Conservation (phyloP, 2,888 invertebrate species). For the Lumbricus terrestris region DNA sequence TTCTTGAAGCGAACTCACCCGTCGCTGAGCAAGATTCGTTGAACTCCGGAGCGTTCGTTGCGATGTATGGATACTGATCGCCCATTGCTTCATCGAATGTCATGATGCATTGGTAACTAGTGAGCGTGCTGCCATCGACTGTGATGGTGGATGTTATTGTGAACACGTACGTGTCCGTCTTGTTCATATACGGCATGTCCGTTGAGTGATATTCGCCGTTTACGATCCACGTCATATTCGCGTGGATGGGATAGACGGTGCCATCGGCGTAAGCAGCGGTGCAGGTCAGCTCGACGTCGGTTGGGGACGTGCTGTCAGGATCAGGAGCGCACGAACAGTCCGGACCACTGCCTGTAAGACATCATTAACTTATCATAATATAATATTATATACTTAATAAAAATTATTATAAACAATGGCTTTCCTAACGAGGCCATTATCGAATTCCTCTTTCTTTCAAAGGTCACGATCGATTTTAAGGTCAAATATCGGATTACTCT, state of each 20-base stretch:
- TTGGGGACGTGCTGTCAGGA: too few relatives aligned
- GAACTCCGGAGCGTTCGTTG: not conserved
- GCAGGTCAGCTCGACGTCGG: not conserved
- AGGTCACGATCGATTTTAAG: too few relatives aligned
- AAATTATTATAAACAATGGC: too few relatives aligned
- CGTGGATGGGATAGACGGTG: not conserved
- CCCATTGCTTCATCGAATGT: not conserved
- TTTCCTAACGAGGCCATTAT: too few relatives aligned
- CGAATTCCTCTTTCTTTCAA: too few relatives aligned
- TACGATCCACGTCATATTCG: not conserved
- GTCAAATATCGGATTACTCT: too few relatives aligned
- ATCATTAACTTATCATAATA: not conserved
- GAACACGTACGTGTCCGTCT: not conserved
- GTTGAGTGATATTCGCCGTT: not conserved
- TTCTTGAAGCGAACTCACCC: not conserved
- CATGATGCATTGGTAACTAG: not conserved
- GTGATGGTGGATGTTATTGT: not conserved
- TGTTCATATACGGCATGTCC: not conserved
- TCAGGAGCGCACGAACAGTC: not conserved
- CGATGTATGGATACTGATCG: not conserved
- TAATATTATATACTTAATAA: too few relatives aligned
- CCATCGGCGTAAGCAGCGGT: not conserved
- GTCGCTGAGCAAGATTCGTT: not conserved
- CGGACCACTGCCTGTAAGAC: not conserved
- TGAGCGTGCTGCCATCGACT: not conserved